phyloP scores from a whole-genome alignment of 1,140 invertebrate species.

The Hycleus cichorii region DNA sequence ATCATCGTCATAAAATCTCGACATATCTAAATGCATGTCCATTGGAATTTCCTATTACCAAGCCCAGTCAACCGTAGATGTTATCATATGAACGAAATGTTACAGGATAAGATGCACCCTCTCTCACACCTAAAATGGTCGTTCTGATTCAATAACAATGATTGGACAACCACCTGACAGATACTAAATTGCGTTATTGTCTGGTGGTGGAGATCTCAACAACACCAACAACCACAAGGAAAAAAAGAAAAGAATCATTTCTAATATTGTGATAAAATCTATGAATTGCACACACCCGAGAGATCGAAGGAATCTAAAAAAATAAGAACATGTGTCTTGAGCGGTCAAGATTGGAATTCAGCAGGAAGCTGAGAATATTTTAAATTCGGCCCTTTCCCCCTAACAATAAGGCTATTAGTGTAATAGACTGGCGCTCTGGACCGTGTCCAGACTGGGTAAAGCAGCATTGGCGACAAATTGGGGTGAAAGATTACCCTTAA shows the following conservation, averaged over 20 bases:
- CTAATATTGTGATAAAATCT: no score
- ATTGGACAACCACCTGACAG: constrained; percentile 15
- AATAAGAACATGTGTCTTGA: constrained; percentile 7
- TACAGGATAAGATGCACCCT: no score
- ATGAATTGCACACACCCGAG: no score
- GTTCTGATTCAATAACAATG: neutral
- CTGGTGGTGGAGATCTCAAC: neutral
- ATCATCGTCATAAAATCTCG: neutral
- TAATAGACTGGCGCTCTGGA: constrained; percentile 37
- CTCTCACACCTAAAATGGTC: no score
- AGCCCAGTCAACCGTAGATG: constrained; percentile 4
- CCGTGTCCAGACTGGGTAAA: constrained; percentile 39
- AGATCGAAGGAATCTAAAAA: no score
- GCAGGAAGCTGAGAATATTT: constrained; percentile 25
- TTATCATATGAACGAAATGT: constrained; percentile 6
- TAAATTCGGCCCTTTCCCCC: constrained; percentile 29
- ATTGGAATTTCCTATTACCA: constrained; percentile 14
- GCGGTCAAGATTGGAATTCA: constrained; percentile 11
- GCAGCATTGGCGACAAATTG: constrained; percentile 38
- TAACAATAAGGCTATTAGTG: constrained; percentile 39
- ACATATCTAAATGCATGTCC: constrained; percentile 6
- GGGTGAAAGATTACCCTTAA: constrained; percentile 36
- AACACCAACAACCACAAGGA: no score
- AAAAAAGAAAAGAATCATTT: no score
- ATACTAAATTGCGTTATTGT: constrained; percentile 14